Conservation (phyloP, 2,113 vertebrate genomes). For the Emydura subglobosa region DNA sequence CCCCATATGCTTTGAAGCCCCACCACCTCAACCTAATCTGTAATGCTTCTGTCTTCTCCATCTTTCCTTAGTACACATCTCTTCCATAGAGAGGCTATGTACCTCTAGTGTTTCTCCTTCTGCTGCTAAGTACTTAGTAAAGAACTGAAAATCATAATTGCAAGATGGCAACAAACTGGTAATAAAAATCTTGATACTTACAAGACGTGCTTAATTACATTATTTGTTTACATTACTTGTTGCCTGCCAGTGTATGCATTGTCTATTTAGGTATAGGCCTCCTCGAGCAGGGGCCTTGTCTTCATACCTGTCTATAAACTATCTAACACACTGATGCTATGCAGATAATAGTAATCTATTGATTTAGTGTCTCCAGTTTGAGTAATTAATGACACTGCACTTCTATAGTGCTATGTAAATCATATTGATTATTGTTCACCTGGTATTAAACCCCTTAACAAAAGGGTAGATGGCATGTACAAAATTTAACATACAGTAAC, state of each 20-base stretch:
- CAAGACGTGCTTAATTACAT: neutral
- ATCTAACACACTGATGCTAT: neutral
- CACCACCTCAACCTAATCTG: neutral
- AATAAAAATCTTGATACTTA: neutral
- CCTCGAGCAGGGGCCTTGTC: neutral
- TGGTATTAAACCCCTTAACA: neutral
- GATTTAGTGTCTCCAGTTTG: neutral
- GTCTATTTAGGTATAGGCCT: neutral
- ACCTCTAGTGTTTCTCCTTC: neutral
- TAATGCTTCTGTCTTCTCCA: neutral
- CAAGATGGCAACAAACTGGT: neutral
- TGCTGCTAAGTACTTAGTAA: neutral
- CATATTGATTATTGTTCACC: neutral
- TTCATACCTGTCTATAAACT: fast-evolving
- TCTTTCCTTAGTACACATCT: neutral
- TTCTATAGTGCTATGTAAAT: neutral
- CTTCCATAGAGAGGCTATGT: neutral
- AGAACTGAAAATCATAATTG: neutral
- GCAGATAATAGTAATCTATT: neutral
- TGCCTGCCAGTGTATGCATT: neutral
- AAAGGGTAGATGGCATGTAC: neutral
- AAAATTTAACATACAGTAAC: neutral
- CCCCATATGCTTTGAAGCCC: neutral
- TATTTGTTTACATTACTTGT: neutral
- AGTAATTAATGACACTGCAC: neutral